Evolutionary conservation across 1,140 invertebrate genomes (phyloP), one percentile per base, ranked within the genome.

Genomic region (Papilio dardanus): DNA sequence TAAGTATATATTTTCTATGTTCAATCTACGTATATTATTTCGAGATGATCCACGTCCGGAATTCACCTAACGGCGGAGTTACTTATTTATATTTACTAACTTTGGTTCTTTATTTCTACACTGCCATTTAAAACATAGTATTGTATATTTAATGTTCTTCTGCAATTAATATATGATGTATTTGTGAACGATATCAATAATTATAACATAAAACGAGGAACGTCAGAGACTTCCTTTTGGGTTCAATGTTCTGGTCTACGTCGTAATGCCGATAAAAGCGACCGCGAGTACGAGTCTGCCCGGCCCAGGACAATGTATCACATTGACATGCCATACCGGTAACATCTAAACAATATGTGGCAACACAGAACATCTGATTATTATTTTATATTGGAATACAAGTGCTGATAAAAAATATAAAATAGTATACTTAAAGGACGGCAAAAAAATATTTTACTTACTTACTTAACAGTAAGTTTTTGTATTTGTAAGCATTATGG

Each of bases 211-310:
- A 90, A 89, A 86, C 85, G 83, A 88, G 81, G 82, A 89, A 87
- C 83, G 85, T 86, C 77, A 82, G 76, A 84, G 86, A 88, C 85
- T 91, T 92, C 89, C 89, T 91, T 85, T 91, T 83, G 86, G 82
- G 90, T 92, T 92, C 91, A 93, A 90, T 86, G 91, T 88, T 89
- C 91, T 91, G 75, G 79, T 80, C 76, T 84, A 90, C 88, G 89
- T 89, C 86, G 71, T 73, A 54, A 89, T 77, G 82, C 77, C 77
- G 90, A 92, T 92, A 92, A 92, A 87, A 88, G 79, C 82, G 82
- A 87, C 83, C 87, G 71, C 88, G 83, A 91, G 88, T 19, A 90
- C 88, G 88, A 86, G 86, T 83, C 84, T 77, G 88, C 77, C n/a
- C 88, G 85, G 87, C 88, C 90, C 86, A 83, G 85, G 83, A 87